Evolutionary conservation across 2,113 vertebrate species (phyloP), one percentile per base, ranked within the genome.

Genomic region (Eretmochelys imbricata): DNA sequence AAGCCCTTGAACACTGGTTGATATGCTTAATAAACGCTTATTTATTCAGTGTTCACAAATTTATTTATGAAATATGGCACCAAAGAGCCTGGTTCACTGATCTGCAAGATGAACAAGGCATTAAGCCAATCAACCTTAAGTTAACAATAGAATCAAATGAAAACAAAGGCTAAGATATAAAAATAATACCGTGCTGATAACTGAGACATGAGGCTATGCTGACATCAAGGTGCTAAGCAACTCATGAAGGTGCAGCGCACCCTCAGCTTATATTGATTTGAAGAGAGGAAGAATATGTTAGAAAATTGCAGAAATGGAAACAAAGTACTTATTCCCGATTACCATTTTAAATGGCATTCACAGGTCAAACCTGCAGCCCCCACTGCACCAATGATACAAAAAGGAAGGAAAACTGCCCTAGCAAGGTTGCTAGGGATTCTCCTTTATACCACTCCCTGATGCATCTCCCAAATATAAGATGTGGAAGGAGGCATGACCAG

Each of bases 1-100:
- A 89, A 94, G 80, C n/a, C 24, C 82, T 93, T 90, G 89, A 97
- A 95, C 90, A 84, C 3, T 20, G 48, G 95, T 83, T 80, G 88
- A 84, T 85, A 55, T 9, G 27, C 82, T 91, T 88, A 84, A 80
- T 20, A 90, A 69, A 2, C 65, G 25, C 57, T 90, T 84, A 88
- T 88, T 96, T 92, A 81, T 59, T 82, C 84, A 89, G 25, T 57
- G 82, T 85, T 95, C 76, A 89, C 19, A 90, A 85, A 75, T 48
- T 75, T 48, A 31, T 83, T 48, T 85, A 31, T 38, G 25, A 90
- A 92, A 94, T 92, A 85, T 90, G 84, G 80, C 80, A 90, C 51
- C 80, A 75, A 75, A 84, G 20, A 49, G 81, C 69, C 46, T 91
- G 27, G 78, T 88, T 92, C 93, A 53, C 59, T 89, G 75, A 82